Evolutionary conservation across 2,888 invertebrate species (phyloP).

Genomic region (Sympetrum striolatum): DNA sequence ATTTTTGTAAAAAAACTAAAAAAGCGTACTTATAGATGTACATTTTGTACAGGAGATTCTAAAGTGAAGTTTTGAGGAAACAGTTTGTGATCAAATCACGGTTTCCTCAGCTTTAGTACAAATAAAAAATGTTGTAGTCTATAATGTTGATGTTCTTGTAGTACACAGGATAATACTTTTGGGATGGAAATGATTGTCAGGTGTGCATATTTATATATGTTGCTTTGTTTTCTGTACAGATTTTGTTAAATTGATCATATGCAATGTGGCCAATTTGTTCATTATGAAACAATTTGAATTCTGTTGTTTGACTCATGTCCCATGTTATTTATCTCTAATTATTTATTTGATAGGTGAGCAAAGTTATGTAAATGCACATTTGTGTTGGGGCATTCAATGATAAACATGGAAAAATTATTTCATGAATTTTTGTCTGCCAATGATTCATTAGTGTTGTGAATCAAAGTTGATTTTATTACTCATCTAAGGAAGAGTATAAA

Average conservation of each 20-base stretch:
- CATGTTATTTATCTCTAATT: background rate
- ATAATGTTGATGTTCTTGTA: background rate
- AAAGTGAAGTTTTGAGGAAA: background rate
- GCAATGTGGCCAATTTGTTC: background rate
- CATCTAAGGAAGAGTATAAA: background rate
- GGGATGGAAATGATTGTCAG: background rate
- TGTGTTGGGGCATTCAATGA: background rate
- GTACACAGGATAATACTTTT: background rate
- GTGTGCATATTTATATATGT: background rate
- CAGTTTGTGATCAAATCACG: background rate
- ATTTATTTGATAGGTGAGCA: background rate
- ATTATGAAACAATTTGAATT: background rate
- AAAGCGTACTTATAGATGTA: background rate
- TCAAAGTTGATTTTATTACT: background rate
- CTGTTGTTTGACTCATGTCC: background rate
- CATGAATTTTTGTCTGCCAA: background rate
- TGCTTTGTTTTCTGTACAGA: background rate
- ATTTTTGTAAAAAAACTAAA: background rate
- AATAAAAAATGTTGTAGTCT: background rate
- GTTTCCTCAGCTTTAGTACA: background rate
- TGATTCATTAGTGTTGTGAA: background rate
- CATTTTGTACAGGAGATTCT: background rate
- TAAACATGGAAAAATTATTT: background rate
- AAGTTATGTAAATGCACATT: background rate
- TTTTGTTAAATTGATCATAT: background rate